Percentiles rank a stretch among this genome's conserved stretches.
These are phyloP conservation scores for Varecia variegata DNA, from an alignment of 2,797 vertebrate genomes.

Conservation along the genomic window DNA sequence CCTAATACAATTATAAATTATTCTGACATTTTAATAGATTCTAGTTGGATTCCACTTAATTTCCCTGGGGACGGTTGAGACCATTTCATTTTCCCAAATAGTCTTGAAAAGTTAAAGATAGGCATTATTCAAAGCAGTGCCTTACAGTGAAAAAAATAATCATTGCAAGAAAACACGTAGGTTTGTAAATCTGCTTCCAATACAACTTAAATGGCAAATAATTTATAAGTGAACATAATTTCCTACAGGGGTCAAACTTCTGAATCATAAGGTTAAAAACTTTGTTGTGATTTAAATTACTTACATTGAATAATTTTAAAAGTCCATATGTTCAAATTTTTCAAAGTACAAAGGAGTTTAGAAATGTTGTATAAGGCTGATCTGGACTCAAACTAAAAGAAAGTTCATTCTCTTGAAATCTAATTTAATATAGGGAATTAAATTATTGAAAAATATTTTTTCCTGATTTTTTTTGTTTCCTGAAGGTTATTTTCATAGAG, in stretches of 20 bases:
- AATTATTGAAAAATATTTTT: constrained; percentile 62
- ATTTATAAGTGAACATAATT: constrained; percentile 51
- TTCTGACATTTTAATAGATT: constrained; percentile 62
- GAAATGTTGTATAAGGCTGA: constrained; percentile 78
- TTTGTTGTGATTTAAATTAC: constrained; percentile 63
- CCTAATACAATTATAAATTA: constrained; percentile 58
- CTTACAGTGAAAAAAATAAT: constrained; percentile 52
- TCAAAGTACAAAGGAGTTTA: constrained; percentile 67
- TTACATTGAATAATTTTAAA: constrained; percentile 64
- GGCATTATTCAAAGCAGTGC: constrained; percentile 62
- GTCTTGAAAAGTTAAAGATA: constrained; percentile 66
- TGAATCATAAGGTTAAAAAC: constrained; percentile 68
- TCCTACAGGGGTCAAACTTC: constrained; percentile 46
- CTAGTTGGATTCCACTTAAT: constrained; percentile 58
- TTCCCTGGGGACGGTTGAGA: constrained; percentile 69
- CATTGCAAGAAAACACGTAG: constrained; percentile 54
- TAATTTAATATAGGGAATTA: constrained; percentile 63
- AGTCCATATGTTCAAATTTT: constrained; percentile 58
- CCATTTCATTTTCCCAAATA: constrained; percentile 74
- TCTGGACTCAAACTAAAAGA: constrained; percentile 73
- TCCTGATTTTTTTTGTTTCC: constrained; percentile 55
- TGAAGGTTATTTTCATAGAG: constrained; percentile 74
- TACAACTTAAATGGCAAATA: constrained; percentile 60
- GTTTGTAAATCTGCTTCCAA: constrained; percentile 67
- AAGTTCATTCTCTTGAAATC: constrained; percentile 70